Evolutionary conservation across 1,140 invertebrate species (phyloP).

Genomic region (Ooceraea biroi): DNA sequence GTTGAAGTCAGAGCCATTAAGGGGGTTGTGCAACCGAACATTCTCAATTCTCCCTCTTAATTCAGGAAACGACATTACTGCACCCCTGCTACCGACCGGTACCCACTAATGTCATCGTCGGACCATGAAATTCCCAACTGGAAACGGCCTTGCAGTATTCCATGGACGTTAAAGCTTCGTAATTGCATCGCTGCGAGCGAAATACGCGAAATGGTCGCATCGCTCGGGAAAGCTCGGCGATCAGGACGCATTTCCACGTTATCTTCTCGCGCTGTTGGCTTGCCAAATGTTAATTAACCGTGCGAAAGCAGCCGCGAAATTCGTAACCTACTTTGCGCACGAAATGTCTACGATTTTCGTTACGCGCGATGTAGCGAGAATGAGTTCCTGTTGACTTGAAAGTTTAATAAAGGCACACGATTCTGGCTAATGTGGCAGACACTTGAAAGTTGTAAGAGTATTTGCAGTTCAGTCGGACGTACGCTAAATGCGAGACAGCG

Average conservation of each 20-base stretch:
- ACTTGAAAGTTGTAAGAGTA: no score
- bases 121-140: constrained; percentile 81
- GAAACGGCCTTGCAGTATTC: constrained; percentile 78
- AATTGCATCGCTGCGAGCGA: constrained; percentile 82
- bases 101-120: constrained; percentile 78
- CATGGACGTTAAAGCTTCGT: constrained; percentile 80
- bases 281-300: constrained; percentile 54
- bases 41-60: constrained; percentile 72
- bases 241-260: constrained; percentile 51
- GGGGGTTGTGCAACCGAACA: constrained; percentile 20
- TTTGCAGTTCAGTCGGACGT: no score
- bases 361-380: no score
- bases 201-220: constrained; percentile 70
- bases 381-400: no score
- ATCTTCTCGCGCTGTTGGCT: constrained; percentile 57
- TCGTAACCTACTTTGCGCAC: constrained; percentile 10
- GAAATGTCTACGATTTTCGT: no score
- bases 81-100: constrained; percentile 34
- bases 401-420: no score
- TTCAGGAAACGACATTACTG: constrained; percentile 73
- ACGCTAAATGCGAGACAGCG: no score
- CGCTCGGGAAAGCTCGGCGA: constrained; percentile 18
- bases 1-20: constrained; percentile 49
- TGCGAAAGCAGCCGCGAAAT: constrained; percentile 58
- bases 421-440: no score